Evolutionary conservation across 2,113 vertebrate genomes (phyloP), one percentile per base, ranked within the genome.

Genomic region (Stercorarius parasiticus): DNA sequence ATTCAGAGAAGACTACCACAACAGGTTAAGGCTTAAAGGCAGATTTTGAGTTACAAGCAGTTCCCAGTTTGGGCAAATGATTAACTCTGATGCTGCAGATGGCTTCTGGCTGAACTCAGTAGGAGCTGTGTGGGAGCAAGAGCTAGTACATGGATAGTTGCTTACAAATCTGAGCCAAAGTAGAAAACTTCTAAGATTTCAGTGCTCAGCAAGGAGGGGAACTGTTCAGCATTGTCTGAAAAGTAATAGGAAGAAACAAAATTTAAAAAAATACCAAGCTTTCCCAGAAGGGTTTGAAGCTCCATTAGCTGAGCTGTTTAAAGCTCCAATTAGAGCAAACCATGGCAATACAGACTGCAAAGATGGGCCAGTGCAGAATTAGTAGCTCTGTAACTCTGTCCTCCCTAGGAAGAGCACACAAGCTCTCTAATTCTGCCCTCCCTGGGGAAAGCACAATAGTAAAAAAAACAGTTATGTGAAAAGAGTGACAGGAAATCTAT

Each of bases 71-170:
- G 36, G 20, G 64, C 26, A 88, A 50, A 62, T 61, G 0, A 64
- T 72, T 77, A 81, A 56, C 62, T 89, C 49, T 92, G 79, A 69
- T 0, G 4, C 29, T 80, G 82, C 59, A 71, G 18, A 77, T 92
- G 53, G 53, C 66, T 95, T 93, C 82, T 91, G 34, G 50, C 58
- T 91, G 86, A 77, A 70, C 32, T 90, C 26, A 64, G 61, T 89
- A 52, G 86, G 86, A 83, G 74, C 32, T 94, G 49, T 71, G 52
- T 93, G 74, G 78, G 62, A 94, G 22, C 36, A 87, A 66, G 53
- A 87, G 34, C 59, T 50, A 40, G 27, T 49, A 71, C 40, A 18
- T 59, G 43, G 21, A 25, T 80, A 76, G 49, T 42, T 94, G 66
- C 38, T 82, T 77, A 58, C 40, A 72, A 55, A 67, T 74, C 65